phyloP scores from a whole-genome alignment of 2,797 vertebrate species.

The Sarcoramphus papa region DNA sequence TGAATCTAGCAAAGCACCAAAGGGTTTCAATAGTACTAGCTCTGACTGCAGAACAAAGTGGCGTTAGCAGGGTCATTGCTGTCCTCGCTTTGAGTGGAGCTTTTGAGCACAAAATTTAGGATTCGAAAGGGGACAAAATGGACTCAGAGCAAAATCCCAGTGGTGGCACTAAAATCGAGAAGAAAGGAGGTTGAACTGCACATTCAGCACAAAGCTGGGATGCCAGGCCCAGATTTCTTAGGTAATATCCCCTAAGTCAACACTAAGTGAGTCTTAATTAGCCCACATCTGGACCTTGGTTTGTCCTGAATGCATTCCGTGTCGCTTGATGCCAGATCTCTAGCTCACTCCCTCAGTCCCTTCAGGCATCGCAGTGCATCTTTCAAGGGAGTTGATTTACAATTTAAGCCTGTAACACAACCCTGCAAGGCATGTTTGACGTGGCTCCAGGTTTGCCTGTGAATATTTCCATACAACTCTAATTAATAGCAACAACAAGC shows the following conservation, averaged over 20 bases:
- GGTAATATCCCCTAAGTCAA: not conserved
- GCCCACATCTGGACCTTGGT: not conserved
- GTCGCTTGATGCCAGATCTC: not conserved
- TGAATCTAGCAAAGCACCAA: not conserved
- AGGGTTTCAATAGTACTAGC: not conserved
- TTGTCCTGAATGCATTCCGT: not conserved
- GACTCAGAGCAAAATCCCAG: not conserved
- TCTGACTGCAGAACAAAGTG: not conserved
- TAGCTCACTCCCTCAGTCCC: accelerated
- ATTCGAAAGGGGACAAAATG: not conserved
- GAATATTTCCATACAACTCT: not conserved
- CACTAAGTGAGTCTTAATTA: not conserved
- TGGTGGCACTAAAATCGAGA: not conserved
- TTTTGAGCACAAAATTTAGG: not conserved
- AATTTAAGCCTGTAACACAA: not conserved
- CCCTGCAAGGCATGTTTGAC: not conserved
- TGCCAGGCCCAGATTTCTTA: not conserved
- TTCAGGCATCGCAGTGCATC: not conserved
- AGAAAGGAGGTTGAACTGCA: not conserved
- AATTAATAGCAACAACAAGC: not conserved
- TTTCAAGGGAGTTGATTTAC: not conserved
- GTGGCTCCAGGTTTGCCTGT: not conserved
- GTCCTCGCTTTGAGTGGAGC: not conserved
- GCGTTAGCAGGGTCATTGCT: not conserved
- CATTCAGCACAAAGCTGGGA: not conserved